Conservation (phyloP, 1,140 invertebrate genomes). For the Aphis craccivora region DNA sequence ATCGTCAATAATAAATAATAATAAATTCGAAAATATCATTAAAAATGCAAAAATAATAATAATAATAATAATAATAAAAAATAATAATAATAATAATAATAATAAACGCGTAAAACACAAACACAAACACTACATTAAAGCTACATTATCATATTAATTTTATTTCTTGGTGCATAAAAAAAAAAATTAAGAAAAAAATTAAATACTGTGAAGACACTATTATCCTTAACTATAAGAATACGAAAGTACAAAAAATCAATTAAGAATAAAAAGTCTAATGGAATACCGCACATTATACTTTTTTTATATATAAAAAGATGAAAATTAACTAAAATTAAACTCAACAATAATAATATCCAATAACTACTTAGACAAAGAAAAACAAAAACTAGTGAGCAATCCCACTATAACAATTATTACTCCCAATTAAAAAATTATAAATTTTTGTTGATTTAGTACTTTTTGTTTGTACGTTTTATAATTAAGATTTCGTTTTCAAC, state of each 20-base stretch:
- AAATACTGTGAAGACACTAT: constrained; percentile 50
- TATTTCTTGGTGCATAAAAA: constrained; percentile 48
- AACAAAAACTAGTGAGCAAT: constrained; percentile 58
- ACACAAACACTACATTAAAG: constrained; percentile 57
- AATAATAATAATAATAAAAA: constrained; percentile 49
- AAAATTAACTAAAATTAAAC: constrained; percentile 58
- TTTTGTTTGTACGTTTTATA: constrained; percentile 45
- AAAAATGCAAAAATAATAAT: constrained; percentile 58
- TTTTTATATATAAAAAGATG: constrained; percentile 50
- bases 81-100: constrained; percentile 54
- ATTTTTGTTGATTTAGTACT: constrained; percentile 57
- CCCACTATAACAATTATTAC: constrained; percentile 58
- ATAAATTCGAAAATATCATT: constrained; percentile 54
- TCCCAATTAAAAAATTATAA: constrained; percentile 56
- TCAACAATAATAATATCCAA: constrained; percentile 58
- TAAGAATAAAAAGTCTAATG: constrained; percentile 57
- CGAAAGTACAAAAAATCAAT: constrained; percentile 56
- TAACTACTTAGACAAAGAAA: constrained; percentile 58
- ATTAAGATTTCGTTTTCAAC: constrained; percentile 49
- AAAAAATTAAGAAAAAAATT: constrained; percentile 48
- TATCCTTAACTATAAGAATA: constrained; percentile 58
- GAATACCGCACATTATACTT: constrained; percentile 47
- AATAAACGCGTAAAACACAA: constrained; percentile 57
- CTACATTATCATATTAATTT: constrained; percentile 49
- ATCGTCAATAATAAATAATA: constrained; percentile 57